A percentile compares a stretch with the other conserved stretches of the same genome.
Conservation (phyloP, 2,113 vertebrate genomes). For the Mionectes macconnelli region DNA sequence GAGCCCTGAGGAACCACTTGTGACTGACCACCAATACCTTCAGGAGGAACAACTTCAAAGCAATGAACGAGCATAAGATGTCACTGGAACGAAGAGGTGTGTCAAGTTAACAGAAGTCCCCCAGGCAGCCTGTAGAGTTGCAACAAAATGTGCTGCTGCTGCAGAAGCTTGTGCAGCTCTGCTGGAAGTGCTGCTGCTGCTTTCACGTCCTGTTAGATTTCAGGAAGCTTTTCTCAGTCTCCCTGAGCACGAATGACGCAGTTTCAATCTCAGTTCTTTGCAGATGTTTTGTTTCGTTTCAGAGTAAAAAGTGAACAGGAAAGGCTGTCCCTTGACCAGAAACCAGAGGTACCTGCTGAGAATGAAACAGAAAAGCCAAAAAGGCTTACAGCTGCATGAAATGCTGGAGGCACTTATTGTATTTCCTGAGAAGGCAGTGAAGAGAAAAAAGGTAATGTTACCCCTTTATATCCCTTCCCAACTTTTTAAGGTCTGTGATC, state of each 20-base stretch:
- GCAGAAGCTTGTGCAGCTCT: not conserved
- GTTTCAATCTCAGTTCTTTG: not conserved
- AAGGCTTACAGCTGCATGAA: not conserved
- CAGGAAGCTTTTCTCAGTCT: not conserved
- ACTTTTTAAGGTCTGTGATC: not conserved
- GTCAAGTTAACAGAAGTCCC: not conserved
- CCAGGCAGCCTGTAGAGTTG: not conserved
- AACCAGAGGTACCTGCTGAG: not conserved
- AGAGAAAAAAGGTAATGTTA: not conserved
- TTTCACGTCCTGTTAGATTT: constrained; percentile 27
- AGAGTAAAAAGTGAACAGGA: not conserved
- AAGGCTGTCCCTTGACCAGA: not conserved
- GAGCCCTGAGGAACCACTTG: not conserved
- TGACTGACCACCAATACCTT: not conserved
- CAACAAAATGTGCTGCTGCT: not conserved
- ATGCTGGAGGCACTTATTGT: not conserved
- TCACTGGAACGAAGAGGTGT: not conserved
- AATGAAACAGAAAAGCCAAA: not conserved
- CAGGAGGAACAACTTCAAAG: not conserved
- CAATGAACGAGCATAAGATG: not conserved
- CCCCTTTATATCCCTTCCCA: not conserved
- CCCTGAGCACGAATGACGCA: not conserved
- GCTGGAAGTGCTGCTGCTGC: not conserved
- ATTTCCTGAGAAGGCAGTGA: not conserved
- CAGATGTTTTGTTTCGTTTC: not conserved